Conservation (phyloP, 2,113 vertebrate genomes). For the Riparia riparia region DNA sequence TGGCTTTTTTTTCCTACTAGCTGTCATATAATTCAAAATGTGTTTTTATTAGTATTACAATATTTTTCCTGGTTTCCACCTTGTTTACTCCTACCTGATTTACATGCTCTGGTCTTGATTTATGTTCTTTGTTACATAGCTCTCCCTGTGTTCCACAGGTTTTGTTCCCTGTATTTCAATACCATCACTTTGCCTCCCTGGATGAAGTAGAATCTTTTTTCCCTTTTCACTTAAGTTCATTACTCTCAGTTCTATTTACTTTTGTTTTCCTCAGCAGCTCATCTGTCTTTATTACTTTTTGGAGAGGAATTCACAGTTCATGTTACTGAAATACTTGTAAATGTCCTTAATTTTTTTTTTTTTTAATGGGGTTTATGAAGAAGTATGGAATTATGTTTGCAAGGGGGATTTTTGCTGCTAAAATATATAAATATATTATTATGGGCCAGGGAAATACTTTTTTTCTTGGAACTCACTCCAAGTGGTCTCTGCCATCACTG, state of each 20-base stretch:
- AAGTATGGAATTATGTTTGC: neutral
- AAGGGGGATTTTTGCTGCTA: neutral
- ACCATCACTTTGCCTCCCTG: neutral
- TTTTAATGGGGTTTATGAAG: neutral
- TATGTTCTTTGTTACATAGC: neutral
- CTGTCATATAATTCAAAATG: neutral
- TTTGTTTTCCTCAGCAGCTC: neutral
- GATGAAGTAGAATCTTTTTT: neutral
- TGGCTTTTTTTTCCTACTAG: neutral
- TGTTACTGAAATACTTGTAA: neutral
- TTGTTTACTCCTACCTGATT: neutral
- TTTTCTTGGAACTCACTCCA: neutral
- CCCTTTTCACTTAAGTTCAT: neutral
- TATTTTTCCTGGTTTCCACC: neutral
- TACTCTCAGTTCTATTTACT: neutral
- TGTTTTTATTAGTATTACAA: neutral
- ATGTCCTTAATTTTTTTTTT: neutral
- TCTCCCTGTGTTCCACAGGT: neutral
- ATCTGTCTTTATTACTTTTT: neutral
- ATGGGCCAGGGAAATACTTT: accelerated
- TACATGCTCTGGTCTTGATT: neutral
- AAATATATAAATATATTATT: neutral
- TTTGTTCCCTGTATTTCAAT: neutral
- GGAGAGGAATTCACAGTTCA: neutral
- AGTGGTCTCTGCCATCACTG: neutral